Evolutionary conservation across 1,140 invertebrate species (phyloP), one percentile per base, ranked within the genome.

Genomic region (Drosophila malerkotliana): DNA sequence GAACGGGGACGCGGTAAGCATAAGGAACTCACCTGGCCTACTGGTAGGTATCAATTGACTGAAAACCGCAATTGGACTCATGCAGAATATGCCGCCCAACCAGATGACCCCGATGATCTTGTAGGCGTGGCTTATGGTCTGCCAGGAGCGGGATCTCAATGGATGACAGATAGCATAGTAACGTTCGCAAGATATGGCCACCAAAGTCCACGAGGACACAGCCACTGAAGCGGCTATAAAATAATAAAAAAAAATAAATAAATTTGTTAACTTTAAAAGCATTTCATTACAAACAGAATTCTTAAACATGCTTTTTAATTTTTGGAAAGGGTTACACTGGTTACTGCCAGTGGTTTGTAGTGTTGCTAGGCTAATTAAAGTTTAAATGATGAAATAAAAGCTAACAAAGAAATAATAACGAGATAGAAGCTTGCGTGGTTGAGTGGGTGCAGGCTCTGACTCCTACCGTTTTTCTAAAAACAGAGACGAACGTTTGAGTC

Each of bases 111-210:
- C 94, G 53, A 97, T 97, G 93, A 97, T 96, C 92, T 97, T 97
- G 92, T 97, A 98, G n/a, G 97, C 96, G 91, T 98, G 97, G 60
- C 95, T 97, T 60, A 96, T 93, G 0, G 97, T 98, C 92, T 98
- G 97, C 97, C 97, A 98, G 57, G 95, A 93, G 66, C 96, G 93
- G 0, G 96, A 97, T 62, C 96, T 95, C 14, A 98, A 89, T 0
- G 97, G 97, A 56, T 96, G 94, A 83, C 97, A 98, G 75, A 98
- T 98, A 26, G 97, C 97, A 90, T 97, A 98, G 92, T 98, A 98
- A 1, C 97, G 92, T 91, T 98, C 97, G 72, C 98, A 92, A 1
- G 97, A 97, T 85, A 98, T 98, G 1, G 97, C 96, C 6, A 98
- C 97, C 37, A 98, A 87, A 0, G 97, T 98, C 96, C 97, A 98